These are phyloP conservation scores for Tachypleus tridentatus DNA, from an alignment of 1,140 invertebrate species.

Conservation along the genomic window DNA sequence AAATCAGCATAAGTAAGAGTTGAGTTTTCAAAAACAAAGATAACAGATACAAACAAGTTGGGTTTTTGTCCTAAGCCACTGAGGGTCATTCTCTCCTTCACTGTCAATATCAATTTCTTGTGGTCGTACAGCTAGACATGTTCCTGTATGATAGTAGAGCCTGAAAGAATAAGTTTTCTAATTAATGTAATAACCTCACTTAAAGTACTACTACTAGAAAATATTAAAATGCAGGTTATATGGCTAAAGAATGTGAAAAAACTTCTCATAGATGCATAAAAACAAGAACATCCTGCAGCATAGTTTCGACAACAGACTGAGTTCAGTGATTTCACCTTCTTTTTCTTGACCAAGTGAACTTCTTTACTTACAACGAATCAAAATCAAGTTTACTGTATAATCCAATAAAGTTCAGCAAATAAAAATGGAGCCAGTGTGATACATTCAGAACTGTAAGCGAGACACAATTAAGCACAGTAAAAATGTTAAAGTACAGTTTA, in stretches of 20 bases:
- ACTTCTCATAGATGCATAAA: too few species aligned
- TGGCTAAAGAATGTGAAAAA: too few species aligned
- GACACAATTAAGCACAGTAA: constrained; percentile 28
- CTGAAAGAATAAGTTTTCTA: constrained; percentile 28
- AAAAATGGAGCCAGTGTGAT: too few species aligned
- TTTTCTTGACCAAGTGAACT: too few species aligned
- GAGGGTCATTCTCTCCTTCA: constrained; percentile 85
- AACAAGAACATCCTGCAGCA: too few species aligned
- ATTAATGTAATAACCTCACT: background rate
- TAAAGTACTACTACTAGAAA: background rate
- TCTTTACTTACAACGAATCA: too few species aligned
- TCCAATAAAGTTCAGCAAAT: too few species aligned
- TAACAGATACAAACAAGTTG: constrained; percentile 30
- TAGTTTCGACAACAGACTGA: too few species aligned
- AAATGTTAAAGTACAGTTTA: too few species aligned
- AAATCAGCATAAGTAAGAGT: too few species aligned
- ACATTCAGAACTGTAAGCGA: background rate
- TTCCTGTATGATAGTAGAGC: constrained; percentile 86
- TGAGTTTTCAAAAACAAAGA: constrained; percentile 2
- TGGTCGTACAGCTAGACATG: constrained; percentile 82
- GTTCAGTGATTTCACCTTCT: too few species aligned
- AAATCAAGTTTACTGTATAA: too few species aligned
- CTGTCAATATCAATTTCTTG: constrained; percentile 89
- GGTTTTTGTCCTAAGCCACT: constrained; percentile 88
- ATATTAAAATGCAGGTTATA: background rate